Conservation (phyloP, 1,140 invertebrate genomes). For the Drosophila kohkoa region DNA sequence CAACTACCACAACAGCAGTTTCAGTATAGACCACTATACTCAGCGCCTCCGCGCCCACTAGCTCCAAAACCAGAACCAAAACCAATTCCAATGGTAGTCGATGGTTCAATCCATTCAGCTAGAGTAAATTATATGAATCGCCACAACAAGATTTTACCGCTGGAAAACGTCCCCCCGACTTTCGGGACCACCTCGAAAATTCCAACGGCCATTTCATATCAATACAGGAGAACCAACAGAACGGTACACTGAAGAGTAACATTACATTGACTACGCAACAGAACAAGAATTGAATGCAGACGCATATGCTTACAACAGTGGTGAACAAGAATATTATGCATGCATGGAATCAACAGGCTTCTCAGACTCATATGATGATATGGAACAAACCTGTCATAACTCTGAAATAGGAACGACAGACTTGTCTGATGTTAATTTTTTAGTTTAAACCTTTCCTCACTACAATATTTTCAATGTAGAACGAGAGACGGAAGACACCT, state of each 20-base stretch:
- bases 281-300: too few relatives aligned
- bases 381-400: neutral
- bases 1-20: too few relatives aligned
- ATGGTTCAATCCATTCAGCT: neutral
- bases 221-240: neutral
- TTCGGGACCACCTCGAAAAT: neutral
- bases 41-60: neutral
- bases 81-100: neutral
- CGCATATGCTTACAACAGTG: too few relatives aligned
- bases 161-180: slow-evolving; percentile 6
- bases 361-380: neutral
- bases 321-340: too few relatives aligned
- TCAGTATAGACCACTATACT: too few relatives aligned
- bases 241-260: too few relatives aligned
- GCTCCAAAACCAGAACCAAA: neutral
- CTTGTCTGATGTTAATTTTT: slow-evolving; percentile 14
- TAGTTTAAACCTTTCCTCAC: slow-evolving; percentile 3
- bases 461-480: slow-evolving; percentile 3
- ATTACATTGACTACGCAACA: too few relatives aligned
- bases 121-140: slow-evolving; percentile 1
- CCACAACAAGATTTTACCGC: neutral
- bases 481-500: neutral
- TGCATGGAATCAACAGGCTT: neutral
- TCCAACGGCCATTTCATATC: neutral
- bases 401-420: neutral